Evolutionary conservation across 2,113 vertebrate species (phyloP), one percentile per base, ranked within the genome.

Genomic region (Phoenicopterus ruber): DNA sequence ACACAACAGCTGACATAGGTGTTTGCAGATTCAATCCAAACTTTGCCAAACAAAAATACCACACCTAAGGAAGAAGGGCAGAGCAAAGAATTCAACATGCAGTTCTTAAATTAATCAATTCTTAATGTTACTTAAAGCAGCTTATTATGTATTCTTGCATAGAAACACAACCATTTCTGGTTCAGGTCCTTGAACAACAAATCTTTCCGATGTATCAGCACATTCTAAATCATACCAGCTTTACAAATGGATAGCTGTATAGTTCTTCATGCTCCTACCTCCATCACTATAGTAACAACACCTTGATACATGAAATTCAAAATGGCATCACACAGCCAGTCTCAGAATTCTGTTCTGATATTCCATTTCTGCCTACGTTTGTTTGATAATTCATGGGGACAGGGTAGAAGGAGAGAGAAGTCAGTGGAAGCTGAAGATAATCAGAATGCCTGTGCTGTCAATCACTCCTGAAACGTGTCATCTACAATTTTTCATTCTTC

Each of bases 31-130:
- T 99, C 99, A 28, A 99, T 99, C 99, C 99, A 99, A 95, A 99
- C 99, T 98, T 99, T 99, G 82, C 99, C 99, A 96, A 99, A 99
- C 80, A 99, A 98, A 97, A 99, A 99, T 21, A 99, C 99, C 89
- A 99, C 99, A 72, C 99, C 99, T 99, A 92, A 82, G 52, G 58
- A 92, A 82, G 49, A 84, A 88, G 25, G 90, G 67, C 55, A 70
- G 29, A 82, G 79, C 83, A 94, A n/a, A 58, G 79, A 66, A 89
- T 54, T 82, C 81, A 93, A 70, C 6, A 90, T 3, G 44, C 82
- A 84, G 7, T 67, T 92, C 57, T 79, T 47, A 31, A 61, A 82
- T 69, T n/a, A 44, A 42, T 63, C 1, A 62, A 62, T 50, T 91
- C 58, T 47, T 67, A 34, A 44, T 7, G 21, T 24, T 65, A 21